phyloP scores from a whole-genome alignment of 2,888 invertebrate species.

The Lasioglossum pauxillum region DNA sequence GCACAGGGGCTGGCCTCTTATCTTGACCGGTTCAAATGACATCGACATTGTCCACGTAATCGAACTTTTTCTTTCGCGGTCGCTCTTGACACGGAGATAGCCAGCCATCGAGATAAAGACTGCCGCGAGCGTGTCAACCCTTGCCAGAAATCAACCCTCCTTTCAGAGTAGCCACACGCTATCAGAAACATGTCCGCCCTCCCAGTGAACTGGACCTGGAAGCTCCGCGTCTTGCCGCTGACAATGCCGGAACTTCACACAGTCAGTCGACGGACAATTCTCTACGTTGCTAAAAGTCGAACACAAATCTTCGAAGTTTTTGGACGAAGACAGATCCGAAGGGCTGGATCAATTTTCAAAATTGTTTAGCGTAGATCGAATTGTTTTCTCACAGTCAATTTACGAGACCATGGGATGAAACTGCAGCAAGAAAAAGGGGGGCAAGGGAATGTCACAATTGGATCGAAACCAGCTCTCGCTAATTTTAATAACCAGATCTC shows the following conservation, averaged over 20 bases:
- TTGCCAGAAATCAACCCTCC: background rate
- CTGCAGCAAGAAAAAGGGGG: background rate
- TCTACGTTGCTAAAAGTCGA: background rate
- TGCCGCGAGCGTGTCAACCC: background rate
- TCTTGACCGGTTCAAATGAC: slow-evolving; percentile 31
- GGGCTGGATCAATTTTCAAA: too few species aligned
- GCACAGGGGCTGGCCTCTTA: slow-evolving; percentile 22
- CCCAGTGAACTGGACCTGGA: background rate
- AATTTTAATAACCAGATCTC: slow-evolving; percentile 57
- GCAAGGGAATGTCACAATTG: background rate
- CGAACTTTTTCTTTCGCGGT: slow-evolving; percentile 16
- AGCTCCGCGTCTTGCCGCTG: background rate
- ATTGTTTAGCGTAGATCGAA: background rate
- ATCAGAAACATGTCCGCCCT: background rate
- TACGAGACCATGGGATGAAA: background rate
- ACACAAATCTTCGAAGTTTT: background rate
- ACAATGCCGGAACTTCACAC: background rate
- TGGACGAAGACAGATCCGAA: too few species aligned
- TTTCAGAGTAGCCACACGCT: background rate
- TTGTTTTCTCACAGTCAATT: slow-evolving; percentile 4
- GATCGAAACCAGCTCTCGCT: slow-evolving; percentile 5
- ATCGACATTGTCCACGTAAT: slow-evolving; percentile 32
- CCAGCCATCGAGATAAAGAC: background rate
- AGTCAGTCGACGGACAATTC: background rate
- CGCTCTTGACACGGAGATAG: slow-evolving; percentile 14